Evolutionary conservation across 2,113 vertebrate species (phyloP).

Genomic region (Pluvianellus socialis): DNA sequence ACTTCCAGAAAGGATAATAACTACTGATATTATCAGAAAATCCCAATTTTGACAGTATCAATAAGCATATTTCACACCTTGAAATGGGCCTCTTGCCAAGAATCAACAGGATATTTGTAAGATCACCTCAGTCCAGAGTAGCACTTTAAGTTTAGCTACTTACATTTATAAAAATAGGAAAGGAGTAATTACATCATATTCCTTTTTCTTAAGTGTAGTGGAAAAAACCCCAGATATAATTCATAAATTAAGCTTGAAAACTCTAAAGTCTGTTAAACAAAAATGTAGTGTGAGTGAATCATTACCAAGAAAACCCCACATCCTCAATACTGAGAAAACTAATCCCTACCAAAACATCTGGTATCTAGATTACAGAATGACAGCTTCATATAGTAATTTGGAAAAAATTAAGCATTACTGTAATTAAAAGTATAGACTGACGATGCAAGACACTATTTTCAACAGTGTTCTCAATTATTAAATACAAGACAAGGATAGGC

Average conservation of each 20-base stretch:
- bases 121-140: background rate
- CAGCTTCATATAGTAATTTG: background rate
- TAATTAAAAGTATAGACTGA: background rate
- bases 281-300: background rate
- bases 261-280: background rate
- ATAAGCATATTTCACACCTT: background rate
- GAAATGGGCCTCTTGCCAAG: background rate
- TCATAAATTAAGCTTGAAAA: background rate
- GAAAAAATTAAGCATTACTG: background rate
- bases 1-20: background rate
- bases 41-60: background rate
- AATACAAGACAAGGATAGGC: background rate
- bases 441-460: background rate
- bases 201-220: background rate
- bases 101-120: background rate
- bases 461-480: background rate
- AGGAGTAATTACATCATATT: background rate
- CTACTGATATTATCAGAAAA: background rate
- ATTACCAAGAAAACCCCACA: background rate
- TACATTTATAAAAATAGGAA: background rate
- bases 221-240: background rate
- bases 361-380: background rate
- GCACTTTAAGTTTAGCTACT: background rate
- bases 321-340: background rate
- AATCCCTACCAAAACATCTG: background rate